phyloP scores from a whole-genome alignment of 92 coral and sea anemone species.

The Heteractis magnifica region DNA sequence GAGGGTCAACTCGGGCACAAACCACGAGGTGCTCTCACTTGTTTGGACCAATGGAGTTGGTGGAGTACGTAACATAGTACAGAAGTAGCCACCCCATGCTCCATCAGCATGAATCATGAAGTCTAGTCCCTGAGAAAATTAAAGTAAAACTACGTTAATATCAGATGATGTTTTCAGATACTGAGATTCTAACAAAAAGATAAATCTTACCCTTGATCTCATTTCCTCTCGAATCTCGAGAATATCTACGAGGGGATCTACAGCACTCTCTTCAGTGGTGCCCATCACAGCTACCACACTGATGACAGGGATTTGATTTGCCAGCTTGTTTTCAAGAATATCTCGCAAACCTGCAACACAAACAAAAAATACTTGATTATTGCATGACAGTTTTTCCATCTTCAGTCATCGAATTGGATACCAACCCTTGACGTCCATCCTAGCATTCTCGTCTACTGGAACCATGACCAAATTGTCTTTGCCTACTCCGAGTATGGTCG shows the following conservation, averaged over 20 bases:
- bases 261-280: constrained; percentile 91
- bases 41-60: constrained; percentile 16
- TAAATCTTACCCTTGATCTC: constrained; percentile 51
- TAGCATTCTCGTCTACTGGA: constrained; percentile 64
- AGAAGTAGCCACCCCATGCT: constrained; percentile 97
- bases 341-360: constrained; percentile 45
- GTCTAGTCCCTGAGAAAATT: not conserved
- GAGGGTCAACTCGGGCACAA: constrained; percentile 67
- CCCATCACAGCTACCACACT: constrained; percentile 81
- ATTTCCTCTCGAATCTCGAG: constrained; percentile 61
- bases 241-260: constrained; percentile 79
- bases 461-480: constrained; percentile 62
- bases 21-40: constrained; percentile 45
- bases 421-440: constrained; percentile 64
- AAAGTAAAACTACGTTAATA: too few relatives aligned
- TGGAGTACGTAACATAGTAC: constrained; percentile 81
- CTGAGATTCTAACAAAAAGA: not conserved
- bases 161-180: too few relatives aligned
- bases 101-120: constrained; percentile 70
- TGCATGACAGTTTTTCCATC: too few relatives aligned
- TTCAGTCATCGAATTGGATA: not conserved
- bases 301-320: constrained; percentile 60
- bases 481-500: constrained; percentile 77
- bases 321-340: constrained; percentile 40
- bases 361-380: not conserved